Percentiles rank a stretch among this genome's conserved stretches.
Evolutionary conservation across 92 coral and sea anemone genomes (phyloP).

Genomic region (Diadumene lineata): DNA sequence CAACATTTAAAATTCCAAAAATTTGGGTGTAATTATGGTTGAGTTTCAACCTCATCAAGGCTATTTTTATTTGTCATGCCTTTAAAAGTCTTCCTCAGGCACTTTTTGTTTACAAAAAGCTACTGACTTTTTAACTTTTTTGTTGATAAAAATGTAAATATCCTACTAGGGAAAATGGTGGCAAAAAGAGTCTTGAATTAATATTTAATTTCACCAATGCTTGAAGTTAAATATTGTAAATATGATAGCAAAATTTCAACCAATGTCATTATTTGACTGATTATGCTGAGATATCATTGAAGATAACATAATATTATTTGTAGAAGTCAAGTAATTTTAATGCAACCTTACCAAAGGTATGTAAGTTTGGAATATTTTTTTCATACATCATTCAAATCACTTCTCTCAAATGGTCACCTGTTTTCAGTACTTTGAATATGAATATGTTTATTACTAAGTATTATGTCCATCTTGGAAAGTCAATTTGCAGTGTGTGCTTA

Average conservation of each 20-base stretch:
- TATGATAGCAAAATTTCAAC: constrained; percentile 19
- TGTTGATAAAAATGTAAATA: constrained; percentile 12
- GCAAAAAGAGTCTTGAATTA: constrained; percentile 7
- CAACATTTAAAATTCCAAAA: no score
- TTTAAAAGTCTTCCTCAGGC: no score
- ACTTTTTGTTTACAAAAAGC: no score
- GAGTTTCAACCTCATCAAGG: no score
- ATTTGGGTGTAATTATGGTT: no score
- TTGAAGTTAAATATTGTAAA: constrained; percentile 32
- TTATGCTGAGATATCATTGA: background rate
- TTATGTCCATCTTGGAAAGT: background rate
- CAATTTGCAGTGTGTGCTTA: background rate
- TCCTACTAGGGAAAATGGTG: constrained; percentile 4
- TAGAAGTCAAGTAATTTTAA: no score
- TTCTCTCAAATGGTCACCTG: background rate
- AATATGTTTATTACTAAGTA: background rate
- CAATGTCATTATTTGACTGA: constrained; percentile 3
- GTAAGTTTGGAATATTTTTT: no score
- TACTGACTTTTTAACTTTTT: background rate
- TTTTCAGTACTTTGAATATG: background rate
- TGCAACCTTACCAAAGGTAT: no score
- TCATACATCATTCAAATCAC: no score
- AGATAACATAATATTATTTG: no score
- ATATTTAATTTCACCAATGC: constrained; percentile 13
- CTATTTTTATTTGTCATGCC: no score